Evolutionary conservation across 2,888 invertebrate species (phyloP), one percentile per base, ranked within the genome.

Genomic region (Anthophora plumipes): DNA sequence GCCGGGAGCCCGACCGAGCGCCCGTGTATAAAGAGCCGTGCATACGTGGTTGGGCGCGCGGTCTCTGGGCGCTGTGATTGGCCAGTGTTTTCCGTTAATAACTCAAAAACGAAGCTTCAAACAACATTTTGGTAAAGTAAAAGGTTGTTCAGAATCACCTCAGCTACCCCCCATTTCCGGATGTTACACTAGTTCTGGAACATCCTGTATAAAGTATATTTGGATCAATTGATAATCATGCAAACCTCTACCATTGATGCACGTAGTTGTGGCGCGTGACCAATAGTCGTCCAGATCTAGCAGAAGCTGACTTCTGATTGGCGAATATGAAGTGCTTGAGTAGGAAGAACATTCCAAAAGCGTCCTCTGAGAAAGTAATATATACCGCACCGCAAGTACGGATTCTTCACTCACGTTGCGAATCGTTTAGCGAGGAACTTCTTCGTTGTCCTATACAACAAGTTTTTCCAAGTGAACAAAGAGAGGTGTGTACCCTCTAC

Each of bases 361-460:
- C 88, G 87, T 89, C 85, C 75, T 76, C 84, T 55, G 48, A 54
- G 75, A 46, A 82, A 75, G 69, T 87, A 72, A 90, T 93, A 93
- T 90, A 91, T 90, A 89, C 77, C 76, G 82, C 77, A 14, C 43
- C 77, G 60, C 66, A 78, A 80, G 86, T 85, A 78, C 85, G 81
- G 86, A 39, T 37, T 83, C 85, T 71, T 91, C 92, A 93, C 93
- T 93, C 90, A 92, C 93, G 93, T 91, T 93, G 93, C 92, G 92
- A 93, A 91, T 92, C 93, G 92, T 92, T 88, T 88, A 78, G 83
- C 85, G 88, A 88, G 87, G 88, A 91, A 90, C 86, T 85, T 91
- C 91, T 91, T 91, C 90, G 57, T 83, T 84, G 55, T 89, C 83
- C 86, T 88, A 60, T 39, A 5, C 57, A 61, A 12, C 37, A 57